Conservation (phyloP, 2,113 vertebrate species). For the Myodes glareolus region DNA sequence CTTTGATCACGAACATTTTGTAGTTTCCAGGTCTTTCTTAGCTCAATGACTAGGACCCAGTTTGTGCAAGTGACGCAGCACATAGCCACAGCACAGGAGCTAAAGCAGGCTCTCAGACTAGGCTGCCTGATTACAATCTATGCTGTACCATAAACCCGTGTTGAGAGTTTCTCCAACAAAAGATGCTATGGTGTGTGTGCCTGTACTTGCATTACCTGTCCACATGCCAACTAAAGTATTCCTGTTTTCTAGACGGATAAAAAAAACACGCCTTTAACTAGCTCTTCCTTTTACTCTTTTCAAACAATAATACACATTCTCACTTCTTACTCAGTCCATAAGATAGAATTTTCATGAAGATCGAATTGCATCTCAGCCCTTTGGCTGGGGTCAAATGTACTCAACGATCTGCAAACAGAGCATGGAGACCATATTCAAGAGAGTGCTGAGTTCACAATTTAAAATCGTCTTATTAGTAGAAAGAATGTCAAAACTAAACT, state of each 20-base stretch:
- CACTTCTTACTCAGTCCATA: neutral
- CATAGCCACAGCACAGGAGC: neutral
- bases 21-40: neutral
- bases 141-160: neutral
- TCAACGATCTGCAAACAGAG: neutral
- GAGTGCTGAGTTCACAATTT: neutral
- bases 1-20: neutral
- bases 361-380: neutral
- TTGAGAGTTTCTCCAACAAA: neutral
- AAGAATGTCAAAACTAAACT: neutral
- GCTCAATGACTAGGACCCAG: neutral
- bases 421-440: neutral
- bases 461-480: neutral
- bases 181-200: neutral
- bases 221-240: neutral
- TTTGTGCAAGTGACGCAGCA: neutral
- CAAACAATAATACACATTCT: neutral
- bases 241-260: slow-evolving; percentile 4
- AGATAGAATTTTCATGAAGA: neutral
- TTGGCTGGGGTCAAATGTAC: neutral
- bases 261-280: neutral
- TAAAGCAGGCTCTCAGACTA: neutral
- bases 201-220: neutral
- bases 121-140: neutral
- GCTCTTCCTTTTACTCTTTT: neutral